Conservation (phyloP, 2,888 invertebrate genomes). For the Cryptocephalus primarius region DNA sequence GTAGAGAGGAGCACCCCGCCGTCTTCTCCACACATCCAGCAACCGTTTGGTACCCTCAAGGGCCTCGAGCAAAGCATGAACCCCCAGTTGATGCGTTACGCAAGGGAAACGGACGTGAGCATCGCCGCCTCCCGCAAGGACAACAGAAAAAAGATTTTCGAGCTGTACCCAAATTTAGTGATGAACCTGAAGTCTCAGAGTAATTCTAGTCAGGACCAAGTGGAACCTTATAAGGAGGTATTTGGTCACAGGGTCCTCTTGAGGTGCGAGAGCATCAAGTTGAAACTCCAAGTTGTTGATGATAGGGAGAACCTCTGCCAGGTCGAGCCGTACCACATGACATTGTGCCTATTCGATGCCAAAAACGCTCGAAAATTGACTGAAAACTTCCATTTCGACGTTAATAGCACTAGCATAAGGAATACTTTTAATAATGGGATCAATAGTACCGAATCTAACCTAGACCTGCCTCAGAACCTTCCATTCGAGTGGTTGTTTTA, state of each 20-base stretch:
- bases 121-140: constrained; percentile 74
- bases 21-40: constrained; percentile 47
- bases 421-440: constrained; percentile 39
- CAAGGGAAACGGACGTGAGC: constrained; percentile 80
- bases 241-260: constrained; percentile 79
- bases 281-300: constrained; percentile 45
- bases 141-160: constrained; percentile 68
- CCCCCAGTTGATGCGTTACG: constrained; percentile 81
- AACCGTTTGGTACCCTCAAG: constrained; percentile 71
- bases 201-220: constrained; percentile 26
- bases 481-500: constrained; percentile 63
- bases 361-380: constrained; percentile 78
- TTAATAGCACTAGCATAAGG: constrained; percentile 64
- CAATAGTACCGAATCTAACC: constrained; percentile 36
- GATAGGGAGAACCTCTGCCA: constrained; percentile 62
- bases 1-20: constrained; percentile 43
- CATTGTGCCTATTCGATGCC: constrained; percentile 82
- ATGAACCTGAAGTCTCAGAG: constrained; percentile 33
- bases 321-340: constrained; percentile 91
- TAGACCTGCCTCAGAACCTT: constrained; percentile 55
- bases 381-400: constrained; percentile 86
- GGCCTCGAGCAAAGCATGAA: constrained; percentile 88
- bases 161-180: constrained; percentile 51
- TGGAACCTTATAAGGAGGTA: constrained; percentile 76
- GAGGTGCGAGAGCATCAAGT: constrained; percentile 57